Conservation (phyloP, 1,140 invertebrate species). For the Sminthurides bifidus region DNA sequence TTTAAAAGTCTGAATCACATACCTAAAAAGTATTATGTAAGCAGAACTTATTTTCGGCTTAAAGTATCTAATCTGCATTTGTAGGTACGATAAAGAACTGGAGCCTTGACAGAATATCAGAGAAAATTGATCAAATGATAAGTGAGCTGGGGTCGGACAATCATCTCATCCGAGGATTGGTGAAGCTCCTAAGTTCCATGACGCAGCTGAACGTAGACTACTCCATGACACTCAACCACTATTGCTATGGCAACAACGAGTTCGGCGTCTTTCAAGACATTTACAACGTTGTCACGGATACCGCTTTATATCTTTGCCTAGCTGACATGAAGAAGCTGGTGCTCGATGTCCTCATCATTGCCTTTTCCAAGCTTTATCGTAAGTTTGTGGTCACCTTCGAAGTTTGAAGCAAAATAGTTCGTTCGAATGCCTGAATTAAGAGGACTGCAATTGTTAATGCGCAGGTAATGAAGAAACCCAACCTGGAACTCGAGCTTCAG, state of each 20-base stretch:
- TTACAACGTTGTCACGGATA: constrained; percentile 12
- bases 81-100: neutral
- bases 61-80: too few relatives aligned
- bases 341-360: constrained; percentile 3
- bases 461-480: neutral
- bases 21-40: too few relatives aligned
- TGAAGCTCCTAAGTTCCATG: constrained; percentile 3
- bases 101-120: constrained; percentile 1
- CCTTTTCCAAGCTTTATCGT: constrained; percentile 6
- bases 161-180: constrained; percentile 11
- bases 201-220: constrained; percentile 8
- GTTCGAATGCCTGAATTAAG: neutral
- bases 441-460: neutral
- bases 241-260: constrained; percentile 18
- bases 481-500: neutral
- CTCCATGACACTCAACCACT: constrained; percentile 3
- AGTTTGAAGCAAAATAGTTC: too few relatives aligned
- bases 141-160: neutral
- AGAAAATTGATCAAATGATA: neutral
- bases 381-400: neutral
- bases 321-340: constrained; percentile 15
- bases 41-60: too few relatives aligned
- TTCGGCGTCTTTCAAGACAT: constrained; percentile 13
- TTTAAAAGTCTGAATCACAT: too few relatives aligned
- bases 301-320: constrained; percentile 1